Conservation (phyloP, 2,888 invertebrate species). For the Caradrina kadenii region DNA sequence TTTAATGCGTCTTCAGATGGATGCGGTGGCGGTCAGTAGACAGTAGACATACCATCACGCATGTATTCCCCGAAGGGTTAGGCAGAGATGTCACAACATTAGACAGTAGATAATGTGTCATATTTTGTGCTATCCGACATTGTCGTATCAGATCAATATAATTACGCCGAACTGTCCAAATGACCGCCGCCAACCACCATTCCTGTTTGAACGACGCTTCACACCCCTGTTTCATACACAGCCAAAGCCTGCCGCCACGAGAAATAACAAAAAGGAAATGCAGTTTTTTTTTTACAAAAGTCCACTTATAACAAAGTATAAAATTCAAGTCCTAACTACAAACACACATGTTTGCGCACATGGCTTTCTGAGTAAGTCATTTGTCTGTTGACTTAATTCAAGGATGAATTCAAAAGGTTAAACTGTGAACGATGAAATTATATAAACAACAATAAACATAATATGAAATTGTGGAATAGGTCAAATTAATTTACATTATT, state of each 20-base stretch:
- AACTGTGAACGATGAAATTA: conserved; percentile 23
- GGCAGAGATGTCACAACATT: too few relatives aligned
- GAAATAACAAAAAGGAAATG: neutral
- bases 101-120: neutral
- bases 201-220: too few relatives aligned
- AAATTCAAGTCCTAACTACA: neutral
- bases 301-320: neutral
- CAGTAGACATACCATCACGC: too few relatives aligned
- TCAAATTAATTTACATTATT: conserved; percentile 10
- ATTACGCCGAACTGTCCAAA: too few relatives aligned
- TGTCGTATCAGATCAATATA: neutral
- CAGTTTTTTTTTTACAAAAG: neutral
- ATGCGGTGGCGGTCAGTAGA: neutral
- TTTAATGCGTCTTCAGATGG: neutral
- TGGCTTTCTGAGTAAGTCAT: conserved; percentile 24
- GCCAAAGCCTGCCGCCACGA: neutral
- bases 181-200: too few relatives aligned
- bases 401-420: conserved; percentile 33
- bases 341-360: neutral
- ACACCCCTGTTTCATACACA: neutral
- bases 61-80: too few relatives aligned
- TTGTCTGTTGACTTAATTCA: conserved; percentile 25
- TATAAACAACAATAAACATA: conserved; percentile 11
- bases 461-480: conserved; percentile 2
- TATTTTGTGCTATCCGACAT: neutral